Evolutionary conservation across 2,113 vertebrate species (phyloP), one percentile per base, ranked within the genome.

Genomic region (Spheniscus mendiculus): DNA sequence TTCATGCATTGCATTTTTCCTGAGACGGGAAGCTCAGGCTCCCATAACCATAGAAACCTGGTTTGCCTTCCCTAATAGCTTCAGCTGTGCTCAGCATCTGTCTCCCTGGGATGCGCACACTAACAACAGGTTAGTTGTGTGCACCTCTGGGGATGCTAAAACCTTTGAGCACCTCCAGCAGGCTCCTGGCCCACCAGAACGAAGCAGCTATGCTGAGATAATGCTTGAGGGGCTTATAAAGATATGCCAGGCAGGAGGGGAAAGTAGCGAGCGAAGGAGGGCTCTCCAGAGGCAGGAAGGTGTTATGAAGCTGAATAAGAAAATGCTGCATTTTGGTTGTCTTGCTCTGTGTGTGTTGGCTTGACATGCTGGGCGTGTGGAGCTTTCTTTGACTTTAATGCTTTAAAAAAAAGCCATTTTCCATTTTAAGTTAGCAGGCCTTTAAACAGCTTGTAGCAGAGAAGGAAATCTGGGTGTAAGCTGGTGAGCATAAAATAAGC

Each of bases 21-120:
- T 3, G 34, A 92, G 49, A 84, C 14, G n/a, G 86, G 73, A 69
- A 87, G 86, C 70, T 89, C 73, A n/a, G 92, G 77, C 86, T 93
- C 53, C 40, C 61, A 97, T 97, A 96, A 96, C 97, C 96, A 94
- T 97, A 96, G 96, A 97, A 97, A 97, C 97, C 92, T 96, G 77
- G 77, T 95, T 93, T 94, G 80, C 69, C 92, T 95, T 96, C 52
- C n/a, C 42, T 84, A 67, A 52, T 87, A 91, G 92, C 83, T 92
- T 93, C 65, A 87, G 83, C 89, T 87, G 80, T 56, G n/a, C 30
- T 91, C 93, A 69, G 82, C 89, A 93, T 94, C 89, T 87, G 47
- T 85, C 56, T 87, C 74, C 59, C 82, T 66, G 47, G 42, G 42
- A 42, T 42, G 42, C 6, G 42, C 42, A 15, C 42, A 42, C 42